Conservation (phyloP, 1,140 invertebrate species). For the Conopomorpha cramerella region DNA sequence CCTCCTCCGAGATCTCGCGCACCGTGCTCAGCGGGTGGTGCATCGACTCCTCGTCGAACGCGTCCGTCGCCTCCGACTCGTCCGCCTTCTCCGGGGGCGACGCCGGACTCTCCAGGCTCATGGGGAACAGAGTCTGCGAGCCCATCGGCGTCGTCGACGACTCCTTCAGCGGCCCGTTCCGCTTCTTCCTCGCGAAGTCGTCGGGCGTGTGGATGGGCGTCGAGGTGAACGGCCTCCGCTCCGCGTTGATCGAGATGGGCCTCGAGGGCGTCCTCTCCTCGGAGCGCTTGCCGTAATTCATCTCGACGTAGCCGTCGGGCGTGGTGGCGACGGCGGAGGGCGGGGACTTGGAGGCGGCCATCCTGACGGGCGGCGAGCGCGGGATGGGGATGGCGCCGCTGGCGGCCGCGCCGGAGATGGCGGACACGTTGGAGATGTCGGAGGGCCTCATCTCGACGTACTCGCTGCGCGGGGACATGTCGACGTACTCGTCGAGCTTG, state of each 20-base stretch:
- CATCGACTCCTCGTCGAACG: slow-evolving; percentile 10
- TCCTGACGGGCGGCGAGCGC: neutral
- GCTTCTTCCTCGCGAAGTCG: neutral
- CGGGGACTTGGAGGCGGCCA: slow-evolving; percentile 4
- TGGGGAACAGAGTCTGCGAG: slow-evolving; percentile 28
- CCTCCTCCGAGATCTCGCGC: slow-evolving; percentile 29
- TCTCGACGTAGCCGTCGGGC: slow-evolving; percentile 10
- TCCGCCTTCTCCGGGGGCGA: slow-evolving; percentile 14
- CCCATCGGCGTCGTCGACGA: slow-evolving; percentile 17
- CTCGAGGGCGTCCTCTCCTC: neutral
- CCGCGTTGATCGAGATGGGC: neutral
- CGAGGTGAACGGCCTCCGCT: too few relatives aligned
- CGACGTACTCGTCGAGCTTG: slow-evolving; percentile 44
- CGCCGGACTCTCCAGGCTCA: slow-evolving; percentile 27
- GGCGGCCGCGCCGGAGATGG: slow-evolving; percentile 9
- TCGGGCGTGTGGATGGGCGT: neutral
- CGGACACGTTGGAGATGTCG: slow-evolving; percentile 26
- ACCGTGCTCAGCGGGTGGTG: slow-evolving; percentile 28
- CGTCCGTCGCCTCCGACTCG: slow-evolving; percentile 3
- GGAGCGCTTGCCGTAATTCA: neutral
- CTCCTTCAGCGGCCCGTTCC: neutral
- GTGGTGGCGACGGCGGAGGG: slow-evolving; percentile 11
- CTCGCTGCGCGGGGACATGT: slow-evolving; percentile 29
- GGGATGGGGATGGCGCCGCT: slow-evolving; percentile 4
- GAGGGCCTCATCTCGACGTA: slow-evolving; percentile 33